A percentile compares a stretch with the other conserved stretches of the same genome.
phyloP scores from a whole-genome alignment of 2,797 vertebrate genomes.

The Cynodonichthys magdalenae region DNA sequence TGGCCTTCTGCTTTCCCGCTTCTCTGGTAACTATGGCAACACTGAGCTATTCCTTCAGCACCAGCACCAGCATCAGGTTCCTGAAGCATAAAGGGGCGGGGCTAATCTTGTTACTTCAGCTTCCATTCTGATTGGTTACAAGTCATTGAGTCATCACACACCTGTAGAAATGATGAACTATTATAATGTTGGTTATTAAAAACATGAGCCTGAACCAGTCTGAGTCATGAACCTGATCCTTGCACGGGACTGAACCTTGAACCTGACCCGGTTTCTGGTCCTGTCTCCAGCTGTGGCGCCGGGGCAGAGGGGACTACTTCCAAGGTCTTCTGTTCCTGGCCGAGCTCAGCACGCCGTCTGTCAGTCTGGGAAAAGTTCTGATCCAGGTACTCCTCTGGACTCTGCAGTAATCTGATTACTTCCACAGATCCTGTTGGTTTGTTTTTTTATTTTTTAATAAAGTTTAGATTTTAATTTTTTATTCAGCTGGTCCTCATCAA shows the following conservation, averaged over 20 bases:
- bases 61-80: neutral
- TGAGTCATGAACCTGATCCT: too few species aligned
- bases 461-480: too few species aligned
- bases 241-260: too few species aligned
- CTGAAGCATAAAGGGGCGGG: neutral
- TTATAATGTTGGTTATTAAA: too few species aligned
- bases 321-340: constrained; percentile 90
- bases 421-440: neutral
- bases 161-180: too few species aligned
- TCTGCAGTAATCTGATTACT: constrained; percentile 3
- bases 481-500: neutral
- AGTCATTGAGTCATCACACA: too few species aligned
- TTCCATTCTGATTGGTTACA: neutral
- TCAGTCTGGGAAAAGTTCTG: constrained; percentile 90
- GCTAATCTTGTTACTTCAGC: neutral
- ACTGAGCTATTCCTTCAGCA: fast-evolving
- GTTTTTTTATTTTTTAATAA: too few species aligned
- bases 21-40: constrained; percentile 82
- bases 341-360: constrained; percentile 91
- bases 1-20: constrained; percentile 88
- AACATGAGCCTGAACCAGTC: too few species aligned
- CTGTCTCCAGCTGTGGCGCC: constrained; percentile 85
- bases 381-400: constrained; percentile 83
- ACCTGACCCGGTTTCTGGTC: neutral
- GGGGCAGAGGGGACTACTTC: constrained; percentile 90